Conservation (phyloP, 2,113 vertebrate genomes). For the Pollimyrus isidori region DNA sequence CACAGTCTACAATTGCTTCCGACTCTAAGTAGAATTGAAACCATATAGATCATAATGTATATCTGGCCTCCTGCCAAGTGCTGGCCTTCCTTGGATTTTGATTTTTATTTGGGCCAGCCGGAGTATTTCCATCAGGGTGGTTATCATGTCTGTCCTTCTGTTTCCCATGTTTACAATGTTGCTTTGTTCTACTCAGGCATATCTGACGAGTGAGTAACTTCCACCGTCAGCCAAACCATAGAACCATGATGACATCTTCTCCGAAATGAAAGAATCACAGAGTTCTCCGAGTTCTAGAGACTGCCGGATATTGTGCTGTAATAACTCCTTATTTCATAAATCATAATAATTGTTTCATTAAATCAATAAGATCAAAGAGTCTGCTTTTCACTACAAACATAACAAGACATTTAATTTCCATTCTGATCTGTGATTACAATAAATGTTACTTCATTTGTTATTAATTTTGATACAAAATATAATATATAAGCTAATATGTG, state of each 20-base stretch:
- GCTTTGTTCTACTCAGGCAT: background rate
- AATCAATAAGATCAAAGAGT: background rate
- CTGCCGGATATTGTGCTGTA: background rate
- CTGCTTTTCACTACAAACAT: slow-evolving; percentile 9
- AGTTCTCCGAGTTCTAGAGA: background rate
- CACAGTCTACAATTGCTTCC: background rate
- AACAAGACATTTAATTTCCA: background rate
- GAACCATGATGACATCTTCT: background rate
- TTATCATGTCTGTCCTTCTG: background rate
- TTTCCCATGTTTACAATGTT: background rate
- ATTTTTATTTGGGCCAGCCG: background rate
- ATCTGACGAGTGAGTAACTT: background rate
- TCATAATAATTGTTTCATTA: background rate
- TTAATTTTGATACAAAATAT: background rate
- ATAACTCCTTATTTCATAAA: background rate
- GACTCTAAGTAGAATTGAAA: background rate
- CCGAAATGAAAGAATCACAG: background rate
- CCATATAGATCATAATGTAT: background rate
- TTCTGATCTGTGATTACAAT: background rate
- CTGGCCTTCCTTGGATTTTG: background rate
- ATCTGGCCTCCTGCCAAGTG: background rate
- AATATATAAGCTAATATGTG: background rate
- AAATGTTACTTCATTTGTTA: background rate
- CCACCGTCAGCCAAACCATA: background rate
- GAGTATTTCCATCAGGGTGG: background rate